Evolutionary conservation across 2,888 invertebrate genomes (phyloP), one percentile per base, ranked within the genome.

Genomic region (Drosophila lacicola): DNA sequence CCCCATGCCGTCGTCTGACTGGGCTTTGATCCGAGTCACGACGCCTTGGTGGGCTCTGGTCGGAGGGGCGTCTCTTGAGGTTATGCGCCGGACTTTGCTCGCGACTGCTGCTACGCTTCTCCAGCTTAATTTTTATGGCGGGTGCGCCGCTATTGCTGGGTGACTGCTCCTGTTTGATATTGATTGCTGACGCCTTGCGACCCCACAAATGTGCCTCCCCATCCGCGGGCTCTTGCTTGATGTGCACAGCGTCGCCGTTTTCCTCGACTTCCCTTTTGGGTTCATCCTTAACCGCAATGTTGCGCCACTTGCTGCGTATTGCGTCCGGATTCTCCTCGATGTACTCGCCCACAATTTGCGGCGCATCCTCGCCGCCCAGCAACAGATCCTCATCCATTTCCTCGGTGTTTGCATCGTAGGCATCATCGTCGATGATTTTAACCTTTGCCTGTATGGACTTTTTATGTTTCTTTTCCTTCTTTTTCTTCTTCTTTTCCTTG

Each of bases 391-490:
- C 93, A 44, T 92, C 91, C 14, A 90, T 73, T 66, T 90, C 80
- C 14, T 71, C 76, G 33, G 95, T 93, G 58, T 94, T 94, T 2
- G 94, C 94, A 5, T 81, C 67, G 55, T 66, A 67, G 51, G 96
- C 91, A 90, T 98, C 97, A 92, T 98, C 97, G 90, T 98, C 98
- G 65, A 98, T 96, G 69, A 98, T 96, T 93, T 95, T 95, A 0
- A 97, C 95, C 2, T 68, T 95, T 1, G 97, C 94, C 0, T 66
- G 50, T 4, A 42, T 19, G 1, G 54, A 51, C 21, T 77, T 84
- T 13, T 85, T 83, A 14, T 73, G 68, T 42, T 84, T 88, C 9
- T 88, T 84, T 3, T 79, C 73, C 50, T 86, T 91, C 90, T 95
- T 96, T 91, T 94, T 94, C 88, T 94, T 95, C 78, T 94, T 94